A percentile compares a stretch with the other conserved stretches of the same genome.
phyloP scores from a whole-genome alignment of 2,797 vertebrate species.

The Bovichtus diacanthus region DNA sequence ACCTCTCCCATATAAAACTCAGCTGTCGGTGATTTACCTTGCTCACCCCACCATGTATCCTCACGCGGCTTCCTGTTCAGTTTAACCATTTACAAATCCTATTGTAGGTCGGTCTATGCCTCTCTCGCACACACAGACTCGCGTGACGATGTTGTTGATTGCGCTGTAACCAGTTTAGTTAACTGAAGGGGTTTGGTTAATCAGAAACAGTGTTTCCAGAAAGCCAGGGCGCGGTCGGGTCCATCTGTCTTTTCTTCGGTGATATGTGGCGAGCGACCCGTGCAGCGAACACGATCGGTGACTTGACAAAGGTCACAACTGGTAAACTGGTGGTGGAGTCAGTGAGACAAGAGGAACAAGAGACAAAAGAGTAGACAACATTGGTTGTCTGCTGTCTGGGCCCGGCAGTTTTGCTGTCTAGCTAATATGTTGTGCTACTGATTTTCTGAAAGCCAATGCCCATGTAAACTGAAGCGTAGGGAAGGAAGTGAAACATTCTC shows the following conservation, averaged over 20 bases:
- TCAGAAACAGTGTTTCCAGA: constrained; percentile 61
- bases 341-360: too few species aligned
- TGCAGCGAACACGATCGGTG: constrained; percentile 10
- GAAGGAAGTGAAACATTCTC: not conserved
- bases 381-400: too few species aligned
- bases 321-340: not conserved
- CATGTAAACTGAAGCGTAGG: too few species aligned
- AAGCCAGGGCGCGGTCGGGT: constrained; percentile 42
- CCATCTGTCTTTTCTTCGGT: constrained; percentile 34
- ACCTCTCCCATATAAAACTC: constrained; percentile 67
- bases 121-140: constrained; percentile 26
- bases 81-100: constrained; percentile 80
- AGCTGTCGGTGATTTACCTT: constrained; percentile 68
- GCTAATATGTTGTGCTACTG: not conserved
- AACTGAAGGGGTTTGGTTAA: constrained; percentile 67
- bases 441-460: not conserved
- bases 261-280: constrained; percentile 34
- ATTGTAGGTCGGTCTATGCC: constrained; percentile 36
- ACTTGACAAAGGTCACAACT: constrained; percentile 22
- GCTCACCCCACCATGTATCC: constrained; percentile 59
- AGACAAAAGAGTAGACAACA: too few species aligned
- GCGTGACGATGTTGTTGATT: constrained; percentile 48
- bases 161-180: constrained; percentile 49
- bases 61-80: constrained; percentile 70
- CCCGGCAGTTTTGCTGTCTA: not conserved